Evolutionary conservation across 2,797 vertebrate genomes (phyloP), one percentile per base, ranked within the genome.

Genomic region (Tauraco hartlaubi): DNA sequence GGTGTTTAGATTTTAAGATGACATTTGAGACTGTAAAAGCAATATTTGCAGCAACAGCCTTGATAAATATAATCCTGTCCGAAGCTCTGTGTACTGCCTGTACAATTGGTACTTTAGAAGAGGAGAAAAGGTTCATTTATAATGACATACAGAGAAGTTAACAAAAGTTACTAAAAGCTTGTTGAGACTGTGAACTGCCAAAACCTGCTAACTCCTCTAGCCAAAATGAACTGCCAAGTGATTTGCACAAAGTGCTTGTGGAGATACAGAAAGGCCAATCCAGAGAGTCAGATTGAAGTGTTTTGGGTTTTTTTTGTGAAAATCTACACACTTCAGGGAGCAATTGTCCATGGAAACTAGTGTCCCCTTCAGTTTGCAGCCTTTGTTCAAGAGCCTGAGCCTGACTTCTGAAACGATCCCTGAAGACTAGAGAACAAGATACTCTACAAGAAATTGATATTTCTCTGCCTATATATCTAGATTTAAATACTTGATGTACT

Each of bases 1-100:
- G 91, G 71, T 85, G 82, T 86, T 91, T n/a, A 64, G 75, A 80
- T 92, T 92, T 86, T 75, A 56, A 85, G 92, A 83, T 92, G 86
- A 68, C 64, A 87, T 97, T 96, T 95, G 46, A 81, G 77, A 85
- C 81, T 90, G 72, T 61, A 73, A 63, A 87, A 87, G 44, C 52
- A 76, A 5, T 26, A 87, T 82, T 95, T 87, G 55, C 73, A 73
- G 77, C 39, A 85, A 6, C 20, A 80, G 35, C 31, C 39, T 52
- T 54, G 56, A 85, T 89, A 87, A 71, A 85, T 44, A 23, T 54
- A 83, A 91, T 89, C 48, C 81, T 77, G 46, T 46, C 55, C 89
- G 56, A 77, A 91, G 44, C 52, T 77, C 71, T 43, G 29, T 61
- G 37, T 35, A 48, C 14, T 18, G 8, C 19, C 13, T 0, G 1